These are phyloP conservation scores for Corythornis vintsioides DNA, from an alignment of 2,113 vertebrate genomes.

Conservation along the genomic window DNA sequence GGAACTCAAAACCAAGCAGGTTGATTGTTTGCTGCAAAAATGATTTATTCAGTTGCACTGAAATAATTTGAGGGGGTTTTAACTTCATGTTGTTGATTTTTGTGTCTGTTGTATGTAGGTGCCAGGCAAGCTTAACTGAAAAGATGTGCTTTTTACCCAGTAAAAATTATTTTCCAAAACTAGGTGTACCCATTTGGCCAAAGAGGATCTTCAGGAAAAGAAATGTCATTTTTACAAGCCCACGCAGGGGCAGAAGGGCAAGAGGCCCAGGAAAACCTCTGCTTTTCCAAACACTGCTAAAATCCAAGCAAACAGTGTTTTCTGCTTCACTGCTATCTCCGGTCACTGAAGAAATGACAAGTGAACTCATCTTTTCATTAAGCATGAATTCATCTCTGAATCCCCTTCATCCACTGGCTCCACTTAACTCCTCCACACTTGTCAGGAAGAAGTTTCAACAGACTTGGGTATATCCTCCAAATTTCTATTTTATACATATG, in stretches of 20 bases:
- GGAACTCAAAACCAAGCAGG: neutral
- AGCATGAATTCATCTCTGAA: constrained; percentile 13
- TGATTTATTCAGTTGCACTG: neutral
- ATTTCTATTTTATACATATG: neutral
- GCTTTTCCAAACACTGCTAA: constrained; percentile 24
- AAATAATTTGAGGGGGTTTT: neutral
- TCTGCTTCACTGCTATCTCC: neutral
- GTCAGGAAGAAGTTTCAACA: neutral
- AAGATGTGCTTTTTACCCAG: neutral
- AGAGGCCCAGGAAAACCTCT: neutral
- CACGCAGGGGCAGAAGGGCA: neutral
- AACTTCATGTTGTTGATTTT: neutral
- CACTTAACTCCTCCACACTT: neutral
- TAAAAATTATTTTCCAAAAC: neutral
- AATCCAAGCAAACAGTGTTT: constrained; percentile 14
- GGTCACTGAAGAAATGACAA: neutral
- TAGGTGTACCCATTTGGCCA: neutral
- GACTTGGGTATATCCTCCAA: neutral
- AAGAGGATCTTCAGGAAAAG: neutral
- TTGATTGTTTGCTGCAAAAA: neutral
- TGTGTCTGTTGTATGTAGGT: neutral
- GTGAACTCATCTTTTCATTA: neutral
- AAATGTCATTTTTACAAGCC: neutral
- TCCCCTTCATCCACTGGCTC: neutral
- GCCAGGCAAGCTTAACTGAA: neutral